Conservation (phyloP, 2,888 invertebrate species). For the Eupeodes latifasciatus region DNA sequence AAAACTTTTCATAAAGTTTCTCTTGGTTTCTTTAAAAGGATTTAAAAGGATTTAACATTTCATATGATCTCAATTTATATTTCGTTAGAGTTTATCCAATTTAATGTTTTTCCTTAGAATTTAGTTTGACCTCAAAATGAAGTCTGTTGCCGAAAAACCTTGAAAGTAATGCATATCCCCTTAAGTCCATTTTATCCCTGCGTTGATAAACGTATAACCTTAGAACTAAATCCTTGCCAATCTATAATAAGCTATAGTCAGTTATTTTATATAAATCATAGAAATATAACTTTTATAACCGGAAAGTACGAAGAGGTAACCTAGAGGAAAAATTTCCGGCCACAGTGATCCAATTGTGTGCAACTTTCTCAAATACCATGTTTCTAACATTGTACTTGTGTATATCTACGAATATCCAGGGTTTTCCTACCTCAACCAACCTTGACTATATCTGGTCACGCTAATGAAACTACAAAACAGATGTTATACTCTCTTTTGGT, state of each 20-base stretch:
- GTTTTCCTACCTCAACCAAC: background rate
- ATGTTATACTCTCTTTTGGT: slow-evolving; percentile 49
- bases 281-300: background rate
- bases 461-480: slow-evolving; percentile 57
- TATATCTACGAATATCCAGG: background rate
- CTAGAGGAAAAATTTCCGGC: background rate
- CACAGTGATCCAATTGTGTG: background rate
- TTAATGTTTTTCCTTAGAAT: background rate
- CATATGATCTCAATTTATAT: slow-evolving; percentile 4
- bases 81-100: slow-evolving; percentile 8
- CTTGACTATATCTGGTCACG: slow-evolving; percentile 51
- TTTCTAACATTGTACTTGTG: background rate
- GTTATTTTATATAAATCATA: slow-evolving; percentile 33
- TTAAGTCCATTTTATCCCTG: background rate
- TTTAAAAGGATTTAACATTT: background rate
- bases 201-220: slow-evolving; percentile 2
- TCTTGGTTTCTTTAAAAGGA: background rate
- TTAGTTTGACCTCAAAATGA: background rate
- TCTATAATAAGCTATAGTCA: slow-evolving; percentile 12
- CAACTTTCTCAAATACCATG: background rate
- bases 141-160: background rate
- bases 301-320: background rate
- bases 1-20: slow-evolving; percentile 4
- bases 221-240: background rate
- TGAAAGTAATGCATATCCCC: background rate